Conservation (phyloP, 1,140 invertebrate genomes). For the Hyles euphorbiae region DNA sequence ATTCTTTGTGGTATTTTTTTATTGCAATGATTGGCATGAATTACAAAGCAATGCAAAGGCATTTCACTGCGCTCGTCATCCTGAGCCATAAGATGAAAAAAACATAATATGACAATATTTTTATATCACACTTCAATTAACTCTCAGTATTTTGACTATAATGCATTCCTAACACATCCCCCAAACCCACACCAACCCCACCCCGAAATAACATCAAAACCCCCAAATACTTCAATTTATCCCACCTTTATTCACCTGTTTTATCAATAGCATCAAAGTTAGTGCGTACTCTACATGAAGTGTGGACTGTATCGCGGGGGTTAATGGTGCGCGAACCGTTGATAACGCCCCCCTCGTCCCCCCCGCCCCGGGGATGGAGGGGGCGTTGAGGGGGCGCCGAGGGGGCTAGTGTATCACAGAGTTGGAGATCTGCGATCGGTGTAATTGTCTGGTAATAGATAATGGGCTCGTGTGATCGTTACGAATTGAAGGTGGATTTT, state of each 20-base stretch:
- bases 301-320: conserved; percentile 48
- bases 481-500: conserved; percentile 22
- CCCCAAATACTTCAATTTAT: no score
- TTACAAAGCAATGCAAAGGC: no score
- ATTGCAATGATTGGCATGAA: no score
- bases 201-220: no score
- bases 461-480: conserved; percentile 21
- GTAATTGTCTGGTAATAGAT: conserved; percentile 59
- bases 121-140: no score
- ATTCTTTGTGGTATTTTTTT: no score
- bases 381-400: background rate
- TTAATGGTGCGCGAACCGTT: conserved; percentile 54
- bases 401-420: conserved; percentile 26
- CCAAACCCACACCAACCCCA: no score
- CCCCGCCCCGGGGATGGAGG: conserved; percentile 10
- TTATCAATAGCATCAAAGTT: conserved; percentile 28
- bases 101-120: no score
- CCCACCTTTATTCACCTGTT: conserved; percentile 16
- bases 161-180: no score
- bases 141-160: no score
- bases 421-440: conserved; percentile 40
- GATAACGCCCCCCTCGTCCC: conserved; percentile 38
- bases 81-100: no score
- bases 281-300: conserved; percentile 41
- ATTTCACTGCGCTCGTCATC: no score